Percentiles rank a stretch among this genome's conserved stretches.
These are phyloP conservation scores for Lasioglossum marginatum DNA, from an alignment of 2,888 invertebrate genomes.

Conservation along the genomic window DNA sequence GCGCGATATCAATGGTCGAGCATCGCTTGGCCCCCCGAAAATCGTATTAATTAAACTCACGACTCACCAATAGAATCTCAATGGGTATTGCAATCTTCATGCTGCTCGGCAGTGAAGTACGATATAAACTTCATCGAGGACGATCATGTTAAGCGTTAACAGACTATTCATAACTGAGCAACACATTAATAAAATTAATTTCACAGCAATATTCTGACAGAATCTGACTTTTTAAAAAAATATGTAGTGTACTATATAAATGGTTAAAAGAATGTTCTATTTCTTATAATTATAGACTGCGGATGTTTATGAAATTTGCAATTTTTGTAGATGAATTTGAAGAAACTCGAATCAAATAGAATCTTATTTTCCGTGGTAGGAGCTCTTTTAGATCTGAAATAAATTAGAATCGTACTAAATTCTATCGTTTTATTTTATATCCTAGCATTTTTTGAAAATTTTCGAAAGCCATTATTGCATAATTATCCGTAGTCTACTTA, in stretches of 20 bases:
- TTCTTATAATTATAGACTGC: too few relatives aligned
- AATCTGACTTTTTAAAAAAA: not conserved
- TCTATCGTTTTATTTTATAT: too few relatives aligned
- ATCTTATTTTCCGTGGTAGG: too few relatives aligned
- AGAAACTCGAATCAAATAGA: too few relatives aligned
- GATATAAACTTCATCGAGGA: not conserved
- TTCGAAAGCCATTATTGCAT: too few relatives aligned
- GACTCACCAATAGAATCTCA: constrained; percentile 13
- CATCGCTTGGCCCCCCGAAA: constrained; percentile 24
- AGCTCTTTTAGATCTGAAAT: too few relatives aligned
- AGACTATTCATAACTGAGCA: too few relatives aligned
- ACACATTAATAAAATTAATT: not conserved
- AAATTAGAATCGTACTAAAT: too few relatives aligned
- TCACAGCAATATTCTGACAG: not conserved
- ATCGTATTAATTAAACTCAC: constrained; percentile 44
- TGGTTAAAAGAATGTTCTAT: not conserved
- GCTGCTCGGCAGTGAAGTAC: not conserved
- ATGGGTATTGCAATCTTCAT: constrained; percentile 1
- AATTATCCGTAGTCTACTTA: too few relatives aligned
- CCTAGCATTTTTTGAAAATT: too few relatives aligned
- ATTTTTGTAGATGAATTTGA: too few relatives aligned
- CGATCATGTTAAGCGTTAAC: not conserved
- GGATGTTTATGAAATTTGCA: too few relatives aligned
- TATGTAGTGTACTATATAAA: not conserved
- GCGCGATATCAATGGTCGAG: constrained; percentile 41